Percentiles rank a stretch among this genome's conserved stretches.
phyloP scores from a whole-genome alignment of 2,113 vertebrate species.

The Lophura nycthemera region DNA sequence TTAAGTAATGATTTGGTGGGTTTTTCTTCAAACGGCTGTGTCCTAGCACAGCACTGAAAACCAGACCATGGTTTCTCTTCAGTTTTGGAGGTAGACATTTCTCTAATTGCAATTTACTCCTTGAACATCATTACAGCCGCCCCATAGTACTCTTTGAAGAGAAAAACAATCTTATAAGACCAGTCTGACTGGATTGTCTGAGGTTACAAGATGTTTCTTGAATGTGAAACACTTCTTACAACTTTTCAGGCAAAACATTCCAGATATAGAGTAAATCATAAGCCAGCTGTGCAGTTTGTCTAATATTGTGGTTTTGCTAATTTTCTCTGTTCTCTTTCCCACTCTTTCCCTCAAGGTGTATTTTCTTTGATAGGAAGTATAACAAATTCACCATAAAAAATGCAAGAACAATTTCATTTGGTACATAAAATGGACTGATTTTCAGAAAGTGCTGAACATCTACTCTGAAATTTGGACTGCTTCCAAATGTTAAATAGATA shows the following conservation, averaged over 20 bases:
- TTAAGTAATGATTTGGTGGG: neutral
- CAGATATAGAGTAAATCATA: neutral
- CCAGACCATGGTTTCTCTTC: neutral
- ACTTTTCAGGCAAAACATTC: neutral
- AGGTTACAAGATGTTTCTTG: neutral
- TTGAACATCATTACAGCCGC: neutral
- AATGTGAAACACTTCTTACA: neutral
- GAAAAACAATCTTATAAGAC: accelerated
- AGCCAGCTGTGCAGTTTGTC: neutral
- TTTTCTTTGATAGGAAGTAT: neutral
- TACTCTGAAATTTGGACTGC: conserved; percentile 22
- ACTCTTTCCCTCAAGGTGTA: neutral
- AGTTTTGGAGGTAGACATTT: neutral
- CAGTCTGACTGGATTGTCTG: neutral
- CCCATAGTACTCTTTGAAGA: neutral
- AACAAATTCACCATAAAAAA: neutral
- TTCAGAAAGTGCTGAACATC: conserved; percentile 33
- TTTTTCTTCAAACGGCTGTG: neutral
- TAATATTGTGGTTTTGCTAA: neutral
- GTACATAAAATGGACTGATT: neutral
- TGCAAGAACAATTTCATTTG: neutral
- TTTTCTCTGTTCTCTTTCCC: neutral
- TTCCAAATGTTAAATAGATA: conserved; percentile 44
- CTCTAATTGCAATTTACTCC: neutral
- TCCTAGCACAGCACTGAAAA: neutral